phyloP scores from a whole-genome alignment of 2,113 vertebrate genomes.

The Eclectus roratus region DNA sequence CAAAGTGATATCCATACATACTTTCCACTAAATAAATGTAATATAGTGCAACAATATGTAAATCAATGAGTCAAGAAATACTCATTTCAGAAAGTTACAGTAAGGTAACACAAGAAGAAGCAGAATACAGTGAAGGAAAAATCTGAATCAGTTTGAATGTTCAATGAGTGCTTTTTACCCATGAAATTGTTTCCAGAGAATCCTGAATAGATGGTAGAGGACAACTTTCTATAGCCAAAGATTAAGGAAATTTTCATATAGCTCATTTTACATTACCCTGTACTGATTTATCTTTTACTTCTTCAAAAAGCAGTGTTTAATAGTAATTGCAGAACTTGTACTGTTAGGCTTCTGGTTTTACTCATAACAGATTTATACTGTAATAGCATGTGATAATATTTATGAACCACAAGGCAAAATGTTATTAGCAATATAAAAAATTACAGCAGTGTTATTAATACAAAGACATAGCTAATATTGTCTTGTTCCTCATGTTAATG shows the following conservation, averaged over 20 bases:
- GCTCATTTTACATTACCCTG: not conserved
- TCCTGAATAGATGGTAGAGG: not conserved
- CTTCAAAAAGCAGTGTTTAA: not conserved
- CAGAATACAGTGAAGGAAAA: not conserved
- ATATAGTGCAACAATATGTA: not conserved
- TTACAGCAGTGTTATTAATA: not conserved
- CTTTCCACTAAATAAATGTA: not conserved
- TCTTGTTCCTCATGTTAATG: not conserved
- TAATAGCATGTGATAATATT: not conserved
- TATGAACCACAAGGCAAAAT: not conserved
- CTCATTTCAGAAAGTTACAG: not conserved
- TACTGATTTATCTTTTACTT: not conserved
- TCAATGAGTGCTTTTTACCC: not conserved
- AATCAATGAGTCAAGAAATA: not conserved
- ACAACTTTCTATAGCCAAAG: not conserved
- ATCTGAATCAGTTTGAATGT: not conserved
- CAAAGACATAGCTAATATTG: not conserved
- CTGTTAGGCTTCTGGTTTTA: not conserved
- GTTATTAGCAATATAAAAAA: not conserved
- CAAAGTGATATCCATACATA: not conserved
- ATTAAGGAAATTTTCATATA: not conserved
- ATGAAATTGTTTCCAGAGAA: not conserved
- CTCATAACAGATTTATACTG: not conserved
- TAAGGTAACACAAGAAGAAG: not conserved
- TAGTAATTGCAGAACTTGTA: not conserved